These are phyloP conservation scores for Spilarctia lutea DNA, from an alignment of 2,888 invertebrate genomes.

Conservation along the genomic window DNA sequence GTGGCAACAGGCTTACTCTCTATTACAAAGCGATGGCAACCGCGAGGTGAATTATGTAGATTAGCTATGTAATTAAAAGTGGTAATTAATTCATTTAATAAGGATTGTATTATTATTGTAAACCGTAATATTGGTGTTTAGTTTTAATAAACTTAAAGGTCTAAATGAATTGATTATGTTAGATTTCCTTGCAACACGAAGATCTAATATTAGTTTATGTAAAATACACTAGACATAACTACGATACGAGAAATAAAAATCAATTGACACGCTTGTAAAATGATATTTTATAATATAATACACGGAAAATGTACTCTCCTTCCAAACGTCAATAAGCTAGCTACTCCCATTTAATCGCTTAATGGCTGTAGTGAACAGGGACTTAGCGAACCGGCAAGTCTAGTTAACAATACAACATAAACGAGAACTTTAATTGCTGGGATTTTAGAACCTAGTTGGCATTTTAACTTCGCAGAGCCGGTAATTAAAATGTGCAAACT, in stretches of 20 bases:
- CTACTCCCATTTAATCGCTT: not conserved
- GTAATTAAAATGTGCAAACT: not conserved
- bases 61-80: too few species aligned
- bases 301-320: not conserved
- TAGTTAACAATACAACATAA: not conserved
- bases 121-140: not conserved
- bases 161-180: not conserved
- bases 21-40: not conserved
- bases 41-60: not conserved
- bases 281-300: not conserved
- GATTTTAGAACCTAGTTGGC: not conserved
- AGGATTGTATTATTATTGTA: not conserved
- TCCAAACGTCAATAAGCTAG: not conserved
- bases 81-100: too few species aligned
- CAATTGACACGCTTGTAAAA: too few species aligned
- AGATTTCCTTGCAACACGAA: not conserved
- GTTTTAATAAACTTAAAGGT: not conserved
- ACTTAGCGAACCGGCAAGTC: not conserved
- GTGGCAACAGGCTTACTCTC: slow-evolving; percentile 3
- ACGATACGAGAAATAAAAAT: not conserved
- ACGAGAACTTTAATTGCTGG: not conserved
- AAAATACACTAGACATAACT: not conserved
- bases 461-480: not conserved
- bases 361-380: not conserved
- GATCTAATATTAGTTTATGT: not conserved